Conservation (phyloP, 2,113 vertebrate genomes). For the Gavia stellata region DNA sequence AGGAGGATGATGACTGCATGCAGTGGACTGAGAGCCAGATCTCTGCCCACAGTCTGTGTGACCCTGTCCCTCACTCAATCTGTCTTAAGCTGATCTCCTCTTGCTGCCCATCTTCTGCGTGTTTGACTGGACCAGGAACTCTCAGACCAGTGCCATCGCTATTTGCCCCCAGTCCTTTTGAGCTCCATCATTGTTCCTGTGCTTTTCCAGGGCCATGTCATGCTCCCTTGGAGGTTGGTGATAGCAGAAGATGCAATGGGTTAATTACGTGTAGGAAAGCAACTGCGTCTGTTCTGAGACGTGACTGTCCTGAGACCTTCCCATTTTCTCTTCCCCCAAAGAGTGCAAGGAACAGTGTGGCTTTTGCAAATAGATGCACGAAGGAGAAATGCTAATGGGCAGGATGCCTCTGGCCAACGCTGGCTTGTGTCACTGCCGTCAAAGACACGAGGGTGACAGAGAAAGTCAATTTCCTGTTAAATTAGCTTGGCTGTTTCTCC, state of each 20-base stretch:
- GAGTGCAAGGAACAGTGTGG: background rate
- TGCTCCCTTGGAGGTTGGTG: background rate
- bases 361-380: fast-evolving
- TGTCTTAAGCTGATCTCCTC: background rate
- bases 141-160: no score
- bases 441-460: fast-evolving
- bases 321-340: background rate
- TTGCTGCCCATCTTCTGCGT: background rate
- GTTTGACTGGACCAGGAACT: background rate
- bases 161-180: background rate
- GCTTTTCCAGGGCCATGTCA: background rate
- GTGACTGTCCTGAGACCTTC: background rate
- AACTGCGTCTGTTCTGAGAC: background rate
- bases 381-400: background rate
- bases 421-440: background rate
- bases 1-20: fast-evolving
- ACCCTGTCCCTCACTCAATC: background rate
- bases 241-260: background rate
- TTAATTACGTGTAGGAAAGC: background rate
- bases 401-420: background rate
- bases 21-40: background rate
- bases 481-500: background rate
- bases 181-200: fast-evolving
- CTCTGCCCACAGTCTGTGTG: background rate
- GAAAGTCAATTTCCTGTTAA: constrained; percentile 38